These are phyloP conservation scores for Empidonax alnorum DNA, from an alignment of 2,113 vertebrate species.

Conservation along the genomic window DNA sequence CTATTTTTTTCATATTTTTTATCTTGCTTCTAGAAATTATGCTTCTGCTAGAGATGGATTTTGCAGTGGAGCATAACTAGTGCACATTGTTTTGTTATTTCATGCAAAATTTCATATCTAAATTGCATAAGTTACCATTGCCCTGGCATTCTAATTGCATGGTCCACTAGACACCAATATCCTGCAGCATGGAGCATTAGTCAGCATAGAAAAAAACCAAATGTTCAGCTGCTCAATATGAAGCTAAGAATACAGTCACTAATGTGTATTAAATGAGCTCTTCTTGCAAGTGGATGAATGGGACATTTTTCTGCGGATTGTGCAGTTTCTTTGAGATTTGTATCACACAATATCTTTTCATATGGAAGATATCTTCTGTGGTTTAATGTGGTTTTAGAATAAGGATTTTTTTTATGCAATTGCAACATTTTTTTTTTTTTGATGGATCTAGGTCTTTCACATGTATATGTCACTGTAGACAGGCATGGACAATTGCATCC, in stretches of 20 bases:
- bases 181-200: not conserved
- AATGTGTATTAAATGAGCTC: rapidly evolving
- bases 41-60: not conserved
- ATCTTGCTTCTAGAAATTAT: not conserved
- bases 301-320: not conserved
- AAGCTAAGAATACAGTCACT: not conserved
- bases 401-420: not conserved
- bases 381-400: not conserved
- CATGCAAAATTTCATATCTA: not conserved
- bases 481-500: not conserved
- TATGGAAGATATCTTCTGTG: not conserved
- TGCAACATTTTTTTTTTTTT: not conserved
- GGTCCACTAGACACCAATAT: not conserved
- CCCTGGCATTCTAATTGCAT: not conserved
- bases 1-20: not conserved
- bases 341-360: not conserved
- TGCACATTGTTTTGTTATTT: not conserved
- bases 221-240: not conserved
- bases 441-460: not conserved
- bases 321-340: not conserved
- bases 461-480: not conserved
- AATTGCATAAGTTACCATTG: not conserved
- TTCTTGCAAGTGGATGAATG: not conserved
- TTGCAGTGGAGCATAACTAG: not conserved
- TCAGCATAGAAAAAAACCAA: not conserved